phyloP scores from a whole-genome alignment of 2,797 vertebrate genomes.

The Tenualosa thibaudeaui region DNA sequence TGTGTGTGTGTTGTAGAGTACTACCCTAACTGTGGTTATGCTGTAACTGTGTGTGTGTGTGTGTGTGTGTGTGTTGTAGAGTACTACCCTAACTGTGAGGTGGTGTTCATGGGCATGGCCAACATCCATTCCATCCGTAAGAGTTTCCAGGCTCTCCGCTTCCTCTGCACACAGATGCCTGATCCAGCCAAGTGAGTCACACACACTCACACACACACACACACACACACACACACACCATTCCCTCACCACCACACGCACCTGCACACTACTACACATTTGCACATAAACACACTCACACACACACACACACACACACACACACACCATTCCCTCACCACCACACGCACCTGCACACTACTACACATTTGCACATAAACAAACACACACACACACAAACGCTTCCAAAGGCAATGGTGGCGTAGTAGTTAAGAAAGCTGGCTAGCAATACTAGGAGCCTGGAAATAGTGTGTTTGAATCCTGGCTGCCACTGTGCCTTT shows the following conservation, averaged over 20 bases:
- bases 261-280: constrained; percentile 1
- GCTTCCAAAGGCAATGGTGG: too few relatives aligned
- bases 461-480: too few relatives aligned
- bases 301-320: constrained; percentile 22
- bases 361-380: not conserved
- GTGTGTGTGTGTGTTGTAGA: constrained; percentile 70
- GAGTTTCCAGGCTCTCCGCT: constrained; percentile 95
- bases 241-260: too few relatives aligned
- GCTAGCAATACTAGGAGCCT: too few relatives aligned
- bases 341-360: not conserved
- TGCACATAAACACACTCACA: not conserved
- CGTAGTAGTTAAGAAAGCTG: too few relatives aligned
- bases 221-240: not conserved
- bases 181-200: constrained; percentile 94
- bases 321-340: not conserved
- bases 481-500: too few relatives aligned
- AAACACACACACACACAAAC: not conserved
- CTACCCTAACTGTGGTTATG: constrained; percentile 85
- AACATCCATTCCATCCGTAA: constrained; percentile 99
- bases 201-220: constrained; percentile 1
- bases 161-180: constrained; percentile 97
- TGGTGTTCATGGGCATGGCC: constrained; percentile 99
- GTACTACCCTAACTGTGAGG: constrained; percentile 98
- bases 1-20: constrained; percentile 79
- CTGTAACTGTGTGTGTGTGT: not conserved